Base-by-base conservation (phyloP, 35 echinoderm and acorn worm genomes). In the Stichopus chloronotus region DNA sequence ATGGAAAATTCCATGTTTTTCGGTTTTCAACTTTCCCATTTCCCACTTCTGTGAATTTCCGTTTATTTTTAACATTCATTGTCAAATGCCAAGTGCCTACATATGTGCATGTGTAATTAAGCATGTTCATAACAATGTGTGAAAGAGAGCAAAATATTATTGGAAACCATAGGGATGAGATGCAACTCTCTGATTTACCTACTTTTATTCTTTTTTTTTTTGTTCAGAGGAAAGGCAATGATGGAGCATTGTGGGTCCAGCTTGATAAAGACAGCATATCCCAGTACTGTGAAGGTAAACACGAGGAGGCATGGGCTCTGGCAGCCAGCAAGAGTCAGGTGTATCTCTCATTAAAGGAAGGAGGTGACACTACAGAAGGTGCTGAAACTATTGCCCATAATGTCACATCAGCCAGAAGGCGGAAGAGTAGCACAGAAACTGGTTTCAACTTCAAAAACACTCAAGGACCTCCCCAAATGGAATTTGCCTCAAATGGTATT, bases 371-470 rank as follows among this genome's bases (percentile, higher is more conserved):
- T 57, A 90, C 93, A 79, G 61, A 72, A 80, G 92, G 91, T 13
- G 1, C 17, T 55, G 8, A 71, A 57, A 14, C 72, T 78, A n/a
- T 88, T 93, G 65, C 78, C 86, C 16, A 94, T 94, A 87, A 92
- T 78, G 83, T 69, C 56, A 3, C 72, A 58, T 13, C 68, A 54
- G 16, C 88, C 63, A 54, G 52, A 24, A 17, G 88, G 57, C 7
- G 90, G 90, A 55, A 68, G 20, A 63, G 68, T 14, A 21, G 63
- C 87, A 58, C 53, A 78, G 58, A 53, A 53, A 20, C 71, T 7
- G 97, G 97, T 0, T 99, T 99, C 87, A 94, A 99, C 79, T 99
- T 99, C 90, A 96, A 93, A 81, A 95, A 95, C 92, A 94, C 97
- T 9, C 94, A 95, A 81, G 92, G 92, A 16, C 95, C 93, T 9